Percentiles rank a stretch among this genome's conserved stretches.
Conservation (phyloP, 2,888 invertebrate genomes). For the Eupelmus urozonus region DNA sequence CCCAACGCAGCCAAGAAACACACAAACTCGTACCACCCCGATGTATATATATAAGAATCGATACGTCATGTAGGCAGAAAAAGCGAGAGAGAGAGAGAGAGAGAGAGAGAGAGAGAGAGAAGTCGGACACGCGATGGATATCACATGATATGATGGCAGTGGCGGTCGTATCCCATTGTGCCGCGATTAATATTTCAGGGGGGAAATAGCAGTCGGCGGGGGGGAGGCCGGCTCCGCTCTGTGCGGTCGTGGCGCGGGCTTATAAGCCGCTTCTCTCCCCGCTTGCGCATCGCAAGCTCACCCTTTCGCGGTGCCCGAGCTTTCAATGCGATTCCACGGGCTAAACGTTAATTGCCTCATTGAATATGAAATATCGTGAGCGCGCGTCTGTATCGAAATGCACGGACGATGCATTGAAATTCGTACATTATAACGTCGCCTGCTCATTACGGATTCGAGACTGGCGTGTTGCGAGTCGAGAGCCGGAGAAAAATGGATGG, state of each 20-base stretch:
- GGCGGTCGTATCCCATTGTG: conserved; percentile 64
- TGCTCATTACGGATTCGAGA: conserved; percentile 29
- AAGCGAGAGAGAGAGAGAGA: conserved; percentile 10
- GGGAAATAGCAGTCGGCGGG: conserved; percentile 71
- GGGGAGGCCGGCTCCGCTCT: conserved; percentile 39
- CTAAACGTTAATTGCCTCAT: conserved; percentile 75
- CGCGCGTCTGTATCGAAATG: background rate
- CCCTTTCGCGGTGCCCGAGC: conserved; percentile 38
- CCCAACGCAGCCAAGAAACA: background rate
- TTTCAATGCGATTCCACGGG: conserved; percentile 56
- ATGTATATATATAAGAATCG: conserved; percentile 60
- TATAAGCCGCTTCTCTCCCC: conserved; percentile 49
- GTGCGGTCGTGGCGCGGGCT: conserved; percentile 3
- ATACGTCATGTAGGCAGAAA: conserved; percentile 60
- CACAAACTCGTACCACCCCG: background rate
- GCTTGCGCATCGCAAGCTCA: conserved; percentile 3
- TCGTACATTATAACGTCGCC: conserved; percentile 35
- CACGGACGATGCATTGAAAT: conserved; percentile 13
- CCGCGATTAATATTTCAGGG: conserved; percentile 74
- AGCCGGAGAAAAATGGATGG: background rate
- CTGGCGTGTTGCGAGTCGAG: background rate
- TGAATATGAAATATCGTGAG: conserved; percentile 71
- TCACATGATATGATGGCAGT: conserved; percentile 66
- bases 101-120: conserved; percentile 2
- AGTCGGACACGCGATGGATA: conserved; percentile 68